These are phyloP conservation scores for Pomatostomus ruficeps DNA, from an alignment of 2,113 vertebrate species.

Conservation along the genomic window DNA sequence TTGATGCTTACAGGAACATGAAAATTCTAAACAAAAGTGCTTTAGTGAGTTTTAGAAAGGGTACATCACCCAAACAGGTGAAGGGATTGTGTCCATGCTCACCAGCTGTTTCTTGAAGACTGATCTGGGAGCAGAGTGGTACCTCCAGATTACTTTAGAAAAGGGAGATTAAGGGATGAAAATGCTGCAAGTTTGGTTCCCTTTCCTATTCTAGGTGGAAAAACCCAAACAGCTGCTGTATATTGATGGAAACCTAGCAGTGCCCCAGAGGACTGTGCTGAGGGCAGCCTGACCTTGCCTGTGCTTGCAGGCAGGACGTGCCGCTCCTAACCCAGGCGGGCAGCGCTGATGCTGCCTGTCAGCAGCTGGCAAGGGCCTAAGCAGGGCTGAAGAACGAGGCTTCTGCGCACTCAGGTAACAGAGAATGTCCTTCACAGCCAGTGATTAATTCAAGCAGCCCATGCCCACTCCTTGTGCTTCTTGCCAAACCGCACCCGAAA, in stretches of 20 bases:
- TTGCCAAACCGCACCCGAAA: background rate
- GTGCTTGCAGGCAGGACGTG: background rate
- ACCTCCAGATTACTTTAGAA: background rate
- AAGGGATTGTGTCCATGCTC: background rate
- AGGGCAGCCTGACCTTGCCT: background rate
- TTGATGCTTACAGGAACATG: constrained; percentile 3
- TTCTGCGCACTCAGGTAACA: rapidly evolving
- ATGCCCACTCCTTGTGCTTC: background rate
- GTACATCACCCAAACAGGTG: background rate
- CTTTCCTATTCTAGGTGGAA: background rate
- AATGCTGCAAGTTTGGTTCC: background rate
- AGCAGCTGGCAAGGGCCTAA: background rate
- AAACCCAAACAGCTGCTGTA: rapidly evolving
- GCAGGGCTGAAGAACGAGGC: background rate
- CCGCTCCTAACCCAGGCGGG: background rate
- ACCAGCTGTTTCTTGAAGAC: background rate
- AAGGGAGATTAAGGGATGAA: background rate
- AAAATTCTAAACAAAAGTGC: background rate
- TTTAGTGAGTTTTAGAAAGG: background rate
- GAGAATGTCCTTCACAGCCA: background rate
- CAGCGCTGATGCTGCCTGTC: background rate
- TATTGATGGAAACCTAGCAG: background rate
- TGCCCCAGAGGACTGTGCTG: background rate
- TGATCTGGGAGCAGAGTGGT: background rate
- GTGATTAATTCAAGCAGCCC: background rate